Conservation (phyloP, 2,797 vertebrate species). For the Rhinichthys osculus region DNA sequence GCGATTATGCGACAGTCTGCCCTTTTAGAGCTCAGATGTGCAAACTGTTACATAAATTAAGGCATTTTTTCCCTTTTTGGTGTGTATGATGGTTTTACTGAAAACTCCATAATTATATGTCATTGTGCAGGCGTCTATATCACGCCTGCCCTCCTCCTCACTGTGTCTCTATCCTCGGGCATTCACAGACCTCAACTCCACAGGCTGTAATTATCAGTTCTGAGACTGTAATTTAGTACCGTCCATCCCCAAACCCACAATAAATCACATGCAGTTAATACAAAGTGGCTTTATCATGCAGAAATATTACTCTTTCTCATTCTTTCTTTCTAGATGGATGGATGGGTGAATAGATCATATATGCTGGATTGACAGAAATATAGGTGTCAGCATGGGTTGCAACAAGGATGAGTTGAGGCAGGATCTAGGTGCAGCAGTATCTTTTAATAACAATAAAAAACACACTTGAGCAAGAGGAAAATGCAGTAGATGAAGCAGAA, state of each 20-base stretch:
- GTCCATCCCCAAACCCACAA: constrained; percentile 35
- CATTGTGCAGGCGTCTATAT: constrained; percentile 22
- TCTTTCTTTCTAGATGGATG: not conserved
- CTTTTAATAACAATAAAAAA: not conserved
- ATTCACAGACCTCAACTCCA: constrained; percentile 41
- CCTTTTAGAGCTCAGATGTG: constrained; percentile 15
- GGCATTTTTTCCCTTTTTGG: not conserved
- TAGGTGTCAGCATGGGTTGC: not conserved
- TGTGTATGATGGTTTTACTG: constrained; percentile 16
- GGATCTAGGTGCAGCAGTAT: not conserved
- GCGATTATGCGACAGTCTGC: not conserved
- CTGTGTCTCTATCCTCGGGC: constrained; percentile 49
- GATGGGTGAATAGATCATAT: no score
- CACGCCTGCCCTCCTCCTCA: constrained; percentile 26
- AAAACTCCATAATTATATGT: constrained; percentile 25
- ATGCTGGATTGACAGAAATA: not conserved
- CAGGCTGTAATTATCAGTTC: constrained; percentile 66
- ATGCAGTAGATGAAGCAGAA: not conserved
- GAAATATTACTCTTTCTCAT: not conserved
- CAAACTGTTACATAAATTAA: not conserved
- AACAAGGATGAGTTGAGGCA: not conserved
- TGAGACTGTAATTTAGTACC: constrained; percentile 66
- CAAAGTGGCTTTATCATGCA: constrained; percentile 9
- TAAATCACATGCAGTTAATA: constrained; percentile 68
- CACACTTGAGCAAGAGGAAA: not conserved